Conservation (phyloP, 2,888 invertebrate genomes). For the Idaea aversata region DNA sequence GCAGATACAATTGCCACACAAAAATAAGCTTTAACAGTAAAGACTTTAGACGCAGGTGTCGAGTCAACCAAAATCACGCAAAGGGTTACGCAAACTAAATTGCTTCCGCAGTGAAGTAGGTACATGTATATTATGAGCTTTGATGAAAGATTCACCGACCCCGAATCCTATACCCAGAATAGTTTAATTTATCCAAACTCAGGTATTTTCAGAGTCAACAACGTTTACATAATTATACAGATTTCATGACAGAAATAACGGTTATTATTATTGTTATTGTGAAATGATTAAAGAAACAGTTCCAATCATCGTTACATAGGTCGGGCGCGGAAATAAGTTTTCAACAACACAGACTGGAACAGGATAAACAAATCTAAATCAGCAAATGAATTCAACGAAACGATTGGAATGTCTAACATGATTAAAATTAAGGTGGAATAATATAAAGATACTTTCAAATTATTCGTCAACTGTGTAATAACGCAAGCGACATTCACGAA, state of each 20-base stretch:
- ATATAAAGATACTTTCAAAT: neutral
- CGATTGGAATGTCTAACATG: neutral
- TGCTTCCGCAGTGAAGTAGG: slow-evolving; percentile 41
- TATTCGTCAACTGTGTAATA: neutral
- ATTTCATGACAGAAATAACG: neutral
- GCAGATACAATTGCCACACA: slow-evolving; percentile 12
- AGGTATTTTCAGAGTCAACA: slow-evolving; percentile 26
- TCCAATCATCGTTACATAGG: slow-evolving; percentile 11
- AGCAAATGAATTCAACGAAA: neutral
- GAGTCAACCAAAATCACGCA: slow-evolving; percentile 35
- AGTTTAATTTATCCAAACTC: slow-evolving; percentile 25
- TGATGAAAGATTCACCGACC: slow-evolving; percentile 42
- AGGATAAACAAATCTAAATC: slow-evolving; percentile 16
- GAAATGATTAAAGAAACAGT: slow-evolving; percentile 18
- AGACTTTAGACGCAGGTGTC: slow-evolving; percentile 23
- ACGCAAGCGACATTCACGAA: neutral
- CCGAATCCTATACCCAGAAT: slow-evolving; percentile 27
- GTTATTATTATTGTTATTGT: neutral
- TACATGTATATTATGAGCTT: slow-evolving; percentile 32
- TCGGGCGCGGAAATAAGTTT: slow-evolving; percentile 15
- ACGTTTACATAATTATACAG: slow-evolving; percentile 14
- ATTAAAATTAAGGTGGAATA: neutral
- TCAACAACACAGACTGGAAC: slow-evolving; percentile 17
- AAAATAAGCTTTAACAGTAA: slow-evolving; percentile 24
- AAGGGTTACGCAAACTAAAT: slow-evolving; percentile 51